phyloP scores from a whole-genome alignment of 2,797 vertebrate genomes.

The Paguma larvata region DNA sequence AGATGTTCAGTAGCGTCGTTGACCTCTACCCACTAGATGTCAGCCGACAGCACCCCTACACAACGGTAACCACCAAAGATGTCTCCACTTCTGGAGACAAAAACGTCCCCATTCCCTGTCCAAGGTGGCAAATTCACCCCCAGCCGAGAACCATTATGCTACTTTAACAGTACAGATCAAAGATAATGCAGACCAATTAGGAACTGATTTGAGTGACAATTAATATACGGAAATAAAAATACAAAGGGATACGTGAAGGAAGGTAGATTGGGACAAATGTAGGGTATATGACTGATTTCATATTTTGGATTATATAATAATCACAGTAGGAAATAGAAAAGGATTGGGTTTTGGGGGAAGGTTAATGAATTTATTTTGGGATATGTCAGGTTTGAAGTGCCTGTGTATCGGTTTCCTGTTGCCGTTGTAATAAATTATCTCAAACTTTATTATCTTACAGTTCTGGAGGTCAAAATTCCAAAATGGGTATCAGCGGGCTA shows the following conservation, averaged over 20 bases:
- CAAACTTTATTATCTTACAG: neutral
- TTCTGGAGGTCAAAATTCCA: neutral
- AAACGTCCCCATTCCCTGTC: neutral
- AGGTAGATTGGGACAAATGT: neutral
- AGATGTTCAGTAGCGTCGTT: neutral
- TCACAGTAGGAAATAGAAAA: neutral
- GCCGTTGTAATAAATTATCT: neutral
- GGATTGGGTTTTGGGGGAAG: neutral
- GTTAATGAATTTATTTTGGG: neutral
- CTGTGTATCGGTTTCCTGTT: neutral
- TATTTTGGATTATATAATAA: neutral
- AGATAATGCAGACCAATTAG: neutral
- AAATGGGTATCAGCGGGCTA: neutral
- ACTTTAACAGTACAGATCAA: neutral
- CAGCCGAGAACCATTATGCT: neutral
- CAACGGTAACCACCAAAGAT: neutral
- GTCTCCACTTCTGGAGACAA: neutral
- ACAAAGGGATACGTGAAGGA: neutral
- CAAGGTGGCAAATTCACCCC: neutral
- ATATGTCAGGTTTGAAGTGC: neutral
- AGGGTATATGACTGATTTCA: neutral
- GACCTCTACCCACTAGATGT: neutral
- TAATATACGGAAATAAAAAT: neutral
- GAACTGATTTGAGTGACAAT: neutral
- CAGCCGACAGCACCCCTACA: neutral